A percentile compares a stretch with the other conserved stretches of the same genome.
Conservation (phyloP, 2,113 vertebrate species). For the Forbesichthys agassizii region DNA sequence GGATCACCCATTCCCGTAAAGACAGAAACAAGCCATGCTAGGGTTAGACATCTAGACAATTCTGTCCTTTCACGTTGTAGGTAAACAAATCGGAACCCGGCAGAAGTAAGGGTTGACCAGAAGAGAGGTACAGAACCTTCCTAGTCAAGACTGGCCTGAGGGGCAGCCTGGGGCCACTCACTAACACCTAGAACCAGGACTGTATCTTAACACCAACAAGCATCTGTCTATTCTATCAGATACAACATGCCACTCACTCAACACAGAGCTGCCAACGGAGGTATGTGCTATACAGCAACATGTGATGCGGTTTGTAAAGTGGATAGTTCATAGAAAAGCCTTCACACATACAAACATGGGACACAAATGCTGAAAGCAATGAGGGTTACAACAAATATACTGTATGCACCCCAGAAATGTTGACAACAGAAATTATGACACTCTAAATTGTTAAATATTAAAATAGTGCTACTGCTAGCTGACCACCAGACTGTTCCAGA, state of each 20-base stretch:
- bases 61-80: neutral
- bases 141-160: conserved; percentile 66
- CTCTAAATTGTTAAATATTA: too few relatives aligned
- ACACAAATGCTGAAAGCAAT: too few relatives aligned
- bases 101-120: conserved; percentile 56
- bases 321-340: conserved; percentile 28
- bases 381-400: too few relatives aligned
- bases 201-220: conserved; percentile 72
- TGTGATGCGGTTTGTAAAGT: conserved; percentile 24
- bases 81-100: conserved; percentile 58
- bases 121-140: conserved; percentile 68
- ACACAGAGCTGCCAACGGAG: conserved; percentile 32
- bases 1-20: too few relatives aligned
- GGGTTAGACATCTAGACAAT: too few relatives aligned
- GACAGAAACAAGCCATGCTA: too few relatives aligned
- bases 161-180: conserved; percentile 67
- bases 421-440: too few relatives aligned
- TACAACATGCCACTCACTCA: conserved; percentile 60
- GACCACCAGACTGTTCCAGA: too few relatives aligned
- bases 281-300: conserved; percentile 26
- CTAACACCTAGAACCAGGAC: conserved; percentile 65
- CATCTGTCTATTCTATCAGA: conserved; percentile 67
- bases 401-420: too few relatives aligned
- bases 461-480: too few relatives aligned
- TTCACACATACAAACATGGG: neutral